These are phyloP conservation scores for Melanerpes formicivorus DNA, from an alignment of 2,113 vertebrate species.

Conservation along the genomic window DNA sequence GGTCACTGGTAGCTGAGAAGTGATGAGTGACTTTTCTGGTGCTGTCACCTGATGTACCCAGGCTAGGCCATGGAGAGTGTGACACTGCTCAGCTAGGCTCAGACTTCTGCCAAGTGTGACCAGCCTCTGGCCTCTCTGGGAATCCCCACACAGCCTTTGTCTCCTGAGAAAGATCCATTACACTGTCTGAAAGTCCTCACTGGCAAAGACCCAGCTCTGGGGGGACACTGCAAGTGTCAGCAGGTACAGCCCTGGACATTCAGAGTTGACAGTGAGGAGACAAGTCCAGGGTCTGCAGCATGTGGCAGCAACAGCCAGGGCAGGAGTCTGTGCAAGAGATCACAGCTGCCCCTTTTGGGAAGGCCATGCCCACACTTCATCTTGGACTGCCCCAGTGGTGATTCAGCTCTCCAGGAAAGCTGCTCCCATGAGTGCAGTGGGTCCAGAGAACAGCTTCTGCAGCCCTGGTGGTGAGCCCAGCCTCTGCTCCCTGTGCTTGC, in stretches of 20 bases:
- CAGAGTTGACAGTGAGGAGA: not conserved
- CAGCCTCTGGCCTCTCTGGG: not conserved
- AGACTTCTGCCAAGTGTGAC: not conserved
- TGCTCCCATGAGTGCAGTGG: not conserved
- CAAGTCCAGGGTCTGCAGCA: not conserved
- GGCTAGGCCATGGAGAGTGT: not conserved
- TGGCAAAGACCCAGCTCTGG: not conserved
- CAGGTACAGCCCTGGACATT: not conserved
- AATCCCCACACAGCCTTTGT: not conserved
- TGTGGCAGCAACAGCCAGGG: not conserved
- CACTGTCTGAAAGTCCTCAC: not conserved
- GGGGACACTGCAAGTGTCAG: not conserved
- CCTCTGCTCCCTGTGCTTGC: not conserved
- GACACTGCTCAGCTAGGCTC: not conserved
- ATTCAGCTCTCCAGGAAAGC: constrained; percentile 24
- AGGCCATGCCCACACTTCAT: not conserved
- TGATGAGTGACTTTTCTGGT: not conserved
- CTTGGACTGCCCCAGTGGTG: not conserved
- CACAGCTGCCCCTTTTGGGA: constrained; percentile 6
- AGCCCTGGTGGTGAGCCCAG: constrained; percentile 8
- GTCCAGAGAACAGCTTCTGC: constrained; percentile 15
- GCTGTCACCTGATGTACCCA: not conserved
- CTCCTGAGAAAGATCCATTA: not conserved
- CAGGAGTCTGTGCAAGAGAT: not conserved
- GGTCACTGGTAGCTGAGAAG: not conserved